Evolutionary conservation across 2,113 vertebrate species (phyloP).

Genomic region (Daphoenositta chrysoptera): DNA sequence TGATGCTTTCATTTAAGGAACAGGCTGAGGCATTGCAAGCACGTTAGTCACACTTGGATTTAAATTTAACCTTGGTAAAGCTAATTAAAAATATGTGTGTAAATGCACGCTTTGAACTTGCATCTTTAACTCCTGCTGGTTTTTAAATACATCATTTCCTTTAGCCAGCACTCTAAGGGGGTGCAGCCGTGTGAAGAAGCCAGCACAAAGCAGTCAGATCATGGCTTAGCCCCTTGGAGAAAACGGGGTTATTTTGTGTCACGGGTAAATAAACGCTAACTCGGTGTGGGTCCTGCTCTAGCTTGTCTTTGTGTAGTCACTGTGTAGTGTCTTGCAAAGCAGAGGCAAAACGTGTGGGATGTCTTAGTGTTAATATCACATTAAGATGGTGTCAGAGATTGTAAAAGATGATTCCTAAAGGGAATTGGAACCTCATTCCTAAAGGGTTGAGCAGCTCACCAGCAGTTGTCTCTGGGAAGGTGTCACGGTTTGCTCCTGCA

Average conservation of each 20-base stretch:
- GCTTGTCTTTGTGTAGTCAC: background rate
- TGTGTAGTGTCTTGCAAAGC: background rate
- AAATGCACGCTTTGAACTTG: background rate
- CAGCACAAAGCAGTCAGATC: background rate
- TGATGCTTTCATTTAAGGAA: slow-evolving; percentile 58
- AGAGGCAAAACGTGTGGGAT: background rate
- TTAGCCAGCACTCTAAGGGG: background rate
- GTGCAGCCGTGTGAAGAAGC: background rate
- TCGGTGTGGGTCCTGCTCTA: background rate
- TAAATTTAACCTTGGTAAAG: slow-evolving; percentile 59
- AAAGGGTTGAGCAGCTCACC: background rate
- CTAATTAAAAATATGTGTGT: slow-evolving; percentile 50
- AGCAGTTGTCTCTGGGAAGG: background rate
- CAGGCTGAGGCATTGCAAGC: background rate
- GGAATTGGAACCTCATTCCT: background rate
- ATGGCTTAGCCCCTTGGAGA: background rate
- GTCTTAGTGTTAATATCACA: background rate
- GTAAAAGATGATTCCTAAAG: background rate
- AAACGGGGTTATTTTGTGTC: background rate
- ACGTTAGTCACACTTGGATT: slow-evolving; percentile 28
- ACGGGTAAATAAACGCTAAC: background rate
- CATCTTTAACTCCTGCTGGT: slow-evolving; percentile 14
- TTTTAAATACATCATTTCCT: background rate
- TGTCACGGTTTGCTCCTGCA: background rate
- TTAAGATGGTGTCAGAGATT: background rate